Conservation (phyloP, 2,797 vertebrate species). For the Pipistrellus kuhlii region DNA sequence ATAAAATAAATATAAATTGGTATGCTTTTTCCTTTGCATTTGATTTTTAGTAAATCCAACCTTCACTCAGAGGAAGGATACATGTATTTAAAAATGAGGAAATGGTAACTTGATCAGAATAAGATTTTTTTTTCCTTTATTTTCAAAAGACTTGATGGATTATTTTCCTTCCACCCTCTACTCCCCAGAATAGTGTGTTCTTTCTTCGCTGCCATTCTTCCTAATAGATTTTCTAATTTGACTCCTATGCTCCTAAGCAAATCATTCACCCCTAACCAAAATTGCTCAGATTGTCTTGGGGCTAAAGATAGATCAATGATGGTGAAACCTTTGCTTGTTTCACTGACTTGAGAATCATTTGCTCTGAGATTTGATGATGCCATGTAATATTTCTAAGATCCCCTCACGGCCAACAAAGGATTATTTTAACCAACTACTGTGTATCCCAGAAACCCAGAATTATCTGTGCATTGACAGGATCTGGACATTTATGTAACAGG, state of each 20-base stretch:
- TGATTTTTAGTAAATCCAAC: background rate
- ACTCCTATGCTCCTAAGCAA: background rate
- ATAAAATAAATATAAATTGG: background rate
- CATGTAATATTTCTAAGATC: background rate
- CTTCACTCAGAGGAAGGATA: background rate
- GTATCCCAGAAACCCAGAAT: constrained; percentile 23
- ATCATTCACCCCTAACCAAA: background rate
- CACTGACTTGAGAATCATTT: background rate
- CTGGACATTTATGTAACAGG: background rate
- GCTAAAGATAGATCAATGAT: background rate
- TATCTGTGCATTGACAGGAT: background rate
- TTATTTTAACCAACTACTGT: background rate
- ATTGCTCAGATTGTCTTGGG: background rate
- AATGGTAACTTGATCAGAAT: background rate
- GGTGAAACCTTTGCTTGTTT: background rate
- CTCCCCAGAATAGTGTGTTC: background rate
- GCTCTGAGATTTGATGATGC: background rate
- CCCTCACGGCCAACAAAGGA: background rate
- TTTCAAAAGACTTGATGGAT: background rate
- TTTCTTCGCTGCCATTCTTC: background rate
- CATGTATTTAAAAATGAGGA: background rate
- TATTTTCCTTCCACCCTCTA: background rate
- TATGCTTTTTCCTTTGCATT: background rate
- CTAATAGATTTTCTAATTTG: background rate
- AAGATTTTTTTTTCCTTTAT: background rate